phyloP scores from a whole-genome alignment of 1,140 invertebrate genomes.

The Calycopis cecrops region DNA sequence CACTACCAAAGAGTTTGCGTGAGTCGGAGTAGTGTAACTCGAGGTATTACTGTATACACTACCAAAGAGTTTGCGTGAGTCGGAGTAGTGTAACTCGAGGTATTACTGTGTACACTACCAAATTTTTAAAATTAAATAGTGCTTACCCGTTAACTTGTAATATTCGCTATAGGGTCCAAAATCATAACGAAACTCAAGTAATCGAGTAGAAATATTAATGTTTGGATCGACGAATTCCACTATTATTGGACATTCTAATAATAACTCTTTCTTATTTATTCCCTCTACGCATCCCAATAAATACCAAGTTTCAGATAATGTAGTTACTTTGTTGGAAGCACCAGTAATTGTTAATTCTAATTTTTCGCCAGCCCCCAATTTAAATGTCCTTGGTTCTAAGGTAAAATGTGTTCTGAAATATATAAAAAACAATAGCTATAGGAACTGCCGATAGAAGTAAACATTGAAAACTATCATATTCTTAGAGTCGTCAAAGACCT shows the following conservation, averaged over 20 bases:
- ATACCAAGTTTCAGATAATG: conserved; percentile 62
- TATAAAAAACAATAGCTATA: neutral
- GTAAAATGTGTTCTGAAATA: conserved; percentile 48
- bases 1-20: no score
- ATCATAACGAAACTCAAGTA: conserved; percentile 57
- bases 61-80: no score
- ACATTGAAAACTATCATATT: no score
- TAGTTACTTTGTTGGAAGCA: conserved; percentile 47
- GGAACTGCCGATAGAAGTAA: no score
- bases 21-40: no score
- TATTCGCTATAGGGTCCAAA: conserved; percentile 62
- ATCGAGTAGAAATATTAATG: conserved; percentile 49
- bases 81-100: no score
- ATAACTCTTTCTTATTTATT: conserved; percentile 63
- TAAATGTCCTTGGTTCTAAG: conserved; percentile 53
- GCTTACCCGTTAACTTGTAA: conserved; percentile 60
- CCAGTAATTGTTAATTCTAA: conserved; percentile 50
- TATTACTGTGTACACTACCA: no score
- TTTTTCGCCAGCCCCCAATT: conserved; percentile 59
- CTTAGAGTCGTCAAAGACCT: no score
- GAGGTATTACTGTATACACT: no score
- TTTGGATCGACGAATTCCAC: conserved; percentile 66
- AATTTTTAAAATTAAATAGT: neutral
- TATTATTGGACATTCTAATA: conserved; percentile 52
- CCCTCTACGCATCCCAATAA: conserved; percentile 61